Conservation (phyloP, 2,888 invertebrate species). For the Listrodromus nycthemerus region DNA sequence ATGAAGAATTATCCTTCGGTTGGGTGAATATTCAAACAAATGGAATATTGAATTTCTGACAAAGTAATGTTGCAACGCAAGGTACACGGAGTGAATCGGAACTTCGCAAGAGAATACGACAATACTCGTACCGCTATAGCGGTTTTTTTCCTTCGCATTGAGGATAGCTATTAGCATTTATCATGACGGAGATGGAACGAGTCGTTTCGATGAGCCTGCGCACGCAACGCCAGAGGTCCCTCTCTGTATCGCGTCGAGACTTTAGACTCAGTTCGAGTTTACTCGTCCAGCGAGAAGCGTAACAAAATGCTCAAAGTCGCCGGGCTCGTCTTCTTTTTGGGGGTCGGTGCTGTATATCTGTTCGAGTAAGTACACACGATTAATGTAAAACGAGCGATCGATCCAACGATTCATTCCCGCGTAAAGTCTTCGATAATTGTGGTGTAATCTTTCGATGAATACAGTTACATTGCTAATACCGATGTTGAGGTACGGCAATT, state of each 20-base stretch:
- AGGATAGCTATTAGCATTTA: background rate
- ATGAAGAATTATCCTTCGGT: background rate
- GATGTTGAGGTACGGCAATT: slow-evolving; percentile 70
- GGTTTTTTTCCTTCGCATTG: background rate
- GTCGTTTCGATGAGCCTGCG: background rate
- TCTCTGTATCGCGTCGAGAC: background rate
- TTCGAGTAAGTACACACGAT: slow-evolving; percentile 51
- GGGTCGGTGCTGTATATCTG: slow-evolving; percentile 39
- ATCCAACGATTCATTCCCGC: background rate
- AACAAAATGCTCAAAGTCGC: slow-evolving; percentile 54
- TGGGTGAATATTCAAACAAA: background rate
- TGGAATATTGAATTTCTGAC: background rate
- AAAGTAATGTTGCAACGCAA: background rate
- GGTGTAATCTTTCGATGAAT: background rate
- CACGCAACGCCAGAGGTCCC: background rate
- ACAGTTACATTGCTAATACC: slow-evolving; percentile 43
- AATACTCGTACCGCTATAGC: no score
- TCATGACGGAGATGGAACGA: background rate
- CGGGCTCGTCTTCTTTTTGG: slow-evolving; percentile 56
- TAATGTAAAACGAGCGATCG: background rate
- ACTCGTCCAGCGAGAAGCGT: slow-evolving; percentile 8
- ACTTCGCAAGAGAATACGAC: no score
- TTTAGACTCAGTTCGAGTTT: slow-evolving; percentile 37
- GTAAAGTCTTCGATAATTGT: background rate
- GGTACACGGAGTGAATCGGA: background rate